Conservation (phyloP, 2,113 vertebrate species). For the Myotis lucifugus region DNA sequence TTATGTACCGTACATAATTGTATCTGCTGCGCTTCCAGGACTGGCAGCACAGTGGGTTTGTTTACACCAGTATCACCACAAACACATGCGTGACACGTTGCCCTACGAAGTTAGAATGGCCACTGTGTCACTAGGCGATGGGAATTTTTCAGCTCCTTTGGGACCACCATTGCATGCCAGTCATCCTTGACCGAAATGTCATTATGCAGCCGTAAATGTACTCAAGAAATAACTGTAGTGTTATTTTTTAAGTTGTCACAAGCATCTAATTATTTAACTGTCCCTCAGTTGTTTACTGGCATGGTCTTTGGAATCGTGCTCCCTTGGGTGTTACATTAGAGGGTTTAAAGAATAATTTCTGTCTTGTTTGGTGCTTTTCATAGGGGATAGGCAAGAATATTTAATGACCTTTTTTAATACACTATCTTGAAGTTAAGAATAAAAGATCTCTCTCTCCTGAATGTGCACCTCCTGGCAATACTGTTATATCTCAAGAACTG, state of each 20-base stretch:
- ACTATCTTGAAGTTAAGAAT: background rate
- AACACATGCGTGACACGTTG: background rate
- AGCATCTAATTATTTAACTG: background rate
- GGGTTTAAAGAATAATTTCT: background rate
- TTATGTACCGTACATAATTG: background rate
- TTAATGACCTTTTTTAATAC: background rate
- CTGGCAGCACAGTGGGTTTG: background rate
- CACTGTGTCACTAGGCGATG: background rate
- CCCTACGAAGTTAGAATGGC: background rate
- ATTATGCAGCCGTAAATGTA: background rate
- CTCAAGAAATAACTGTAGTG: background rate
- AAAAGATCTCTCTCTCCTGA: background rate
- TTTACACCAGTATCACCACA: background rate
- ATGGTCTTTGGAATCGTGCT: background rate
- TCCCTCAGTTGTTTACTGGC: background rate
- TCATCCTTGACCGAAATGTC: background rate
- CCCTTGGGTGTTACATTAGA: background rate
- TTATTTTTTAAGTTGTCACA: background rate
- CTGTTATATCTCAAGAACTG: background rate
- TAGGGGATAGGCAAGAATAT: background rate
- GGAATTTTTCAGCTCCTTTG: background rate
- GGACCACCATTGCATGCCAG: background rate
- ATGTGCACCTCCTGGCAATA: background rate
- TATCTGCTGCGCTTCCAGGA: background rate
- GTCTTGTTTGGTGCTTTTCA: background rate